Base-by-base conservation (phyloP, 2,797 vertebrate species). In the Sebastes nivosus region DNA sequence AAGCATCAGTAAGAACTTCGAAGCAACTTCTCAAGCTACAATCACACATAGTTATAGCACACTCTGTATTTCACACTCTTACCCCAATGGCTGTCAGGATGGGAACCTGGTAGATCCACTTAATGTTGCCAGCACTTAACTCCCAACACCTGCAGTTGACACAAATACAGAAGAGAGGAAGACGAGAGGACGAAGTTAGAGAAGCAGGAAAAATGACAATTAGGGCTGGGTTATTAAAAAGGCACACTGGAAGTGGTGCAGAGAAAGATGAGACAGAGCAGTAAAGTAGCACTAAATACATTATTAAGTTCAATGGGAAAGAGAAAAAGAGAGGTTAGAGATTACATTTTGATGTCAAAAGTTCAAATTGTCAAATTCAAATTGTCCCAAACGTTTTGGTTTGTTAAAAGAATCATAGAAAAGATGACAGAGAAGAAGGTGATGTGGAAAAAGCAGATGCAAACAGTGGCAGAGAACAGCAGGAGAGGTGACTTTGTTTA, bases 21-120 rank as follows among this genome's bases (percentile, higher is more conserved):
- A 10, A 1, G 6, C 32, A 70, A 25, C 50, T 27, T 60, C 13
- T 55, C 20, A 22, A 66, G 46, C 18, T 14, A 1, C 8, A 46
- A 30, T 71, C 12, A 64, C 13, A 42, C 8, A 16, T 12, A n/a
- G 11, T 13, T 2, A 57, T 6, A 30, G 2, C 8, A 67, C 72
- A 65, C 13, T 16, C 25, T 24, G 12, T 10, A 4, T 77, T 34
- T 57, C 36, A 60, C 65, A 58, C 10, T 92, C 96, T 96, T 93
- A 98, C 97, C 93, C 95, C 97, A 7, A 97, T 96, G 46, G 97
- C 97, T 66, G 93, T 95, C 88, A 98, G 91, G 75, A 98, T 97
- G 65, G 97, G 97, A 63, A 95, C 96, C 86, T 98, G 97, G 82
- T 98, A 98, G 88, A 98, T 97, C 97, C 97, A 98, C 81, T 97